phyloP scores from a whole-genome alignment of 2,113 vertebrate species.

The Proteles cristata region DNA sequence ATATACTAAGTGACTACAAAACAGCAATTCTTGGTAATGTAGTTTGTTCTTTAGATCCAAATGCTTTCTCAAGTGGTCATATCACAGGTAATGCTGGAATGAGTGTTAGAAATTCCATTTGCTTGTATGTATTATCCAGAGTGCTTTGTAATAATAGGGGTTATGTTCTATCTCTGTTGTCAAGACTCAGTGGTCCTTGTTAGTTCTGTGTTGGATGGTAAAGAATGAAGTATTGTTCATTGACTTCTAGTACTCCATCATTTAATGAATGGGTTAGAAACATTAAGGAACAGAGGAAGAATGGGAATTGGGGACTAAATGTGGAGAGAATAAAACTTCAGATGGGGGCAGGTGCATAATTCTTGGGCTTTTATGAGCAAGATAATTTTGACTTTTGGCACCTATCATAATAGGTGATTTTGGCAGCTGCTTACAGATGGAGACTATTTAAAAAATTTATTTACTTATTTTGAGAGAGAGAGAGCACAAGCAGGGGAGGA shows the following conservation, averaged over 20 bases:
- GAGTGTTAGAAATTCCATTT: neutral
- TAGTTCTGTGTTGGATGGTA: neutral
- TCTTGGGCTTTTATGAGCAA: neutral
- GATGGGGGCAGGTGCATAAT: neutral
- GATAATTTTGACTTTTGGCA: neutral
- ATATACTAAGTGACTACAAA: neutral
- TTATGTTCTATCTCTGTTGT: neutral
- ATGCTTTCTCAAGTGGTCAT: neutral
- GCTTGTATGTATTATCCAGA: neutral
- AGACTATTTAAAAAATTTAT: neutral
- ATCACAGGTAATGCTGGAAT: neutral
- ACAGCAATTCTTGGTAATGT: neutral
- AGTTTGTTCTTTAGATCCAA: neutral
- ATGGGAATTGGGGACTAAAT: neutral
- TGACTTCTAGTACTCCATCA: neutral
- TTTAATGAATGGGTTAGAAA: neutral
- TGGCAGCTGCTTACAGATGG: neutral
- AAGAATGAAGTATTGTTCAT: neutral
- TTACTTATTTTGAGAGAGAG: too few species aligned
- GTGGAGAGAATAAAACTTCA: too few species aligned
- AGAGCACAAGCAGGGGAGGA: too few species aligned
- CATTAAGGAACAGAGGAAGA: neutral
- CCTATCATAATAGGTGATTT: neutral
- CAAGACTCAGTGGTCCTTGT: neutral
- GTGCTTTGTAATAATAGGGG: neutral